Evolutionary conservation across 2,797 vertebrate genomes (phyloP), one percentile per base, ranked within the genome.

Genomic region (Sciurus carolinensis): DNA sequence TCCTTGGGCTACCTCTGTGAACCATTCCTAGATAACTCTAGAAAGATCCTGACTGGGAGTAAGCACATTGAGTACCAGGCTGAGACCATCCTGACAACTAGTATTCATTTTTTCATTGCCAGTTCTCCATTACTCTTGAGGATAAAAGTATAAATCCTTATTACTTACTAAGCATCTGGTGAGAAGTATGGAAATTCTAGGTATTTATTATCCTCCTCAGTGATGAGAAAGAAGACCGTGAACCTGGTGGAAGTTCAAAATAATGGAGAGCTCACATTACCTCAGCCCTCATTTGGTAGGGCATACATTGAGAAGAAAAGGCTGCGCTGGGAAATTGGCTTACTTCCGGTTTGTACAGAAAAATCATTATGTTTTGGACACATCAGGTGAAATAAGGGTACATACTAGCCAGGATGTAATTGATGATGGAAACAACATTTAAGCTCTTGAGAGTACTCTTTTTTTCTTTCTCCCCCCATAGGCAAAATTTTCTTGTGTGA

Each of bases 181-280:
- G 50, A 92, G 42, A 91, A 87, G 52, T 7, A 39, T 73, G 54
- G 69, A 54, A 36, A 64, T 1, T 39, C 4, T 24, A 77, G 47
- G 39, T 69, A 13, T 83, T 94, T 73, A 88, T 85, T 91, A 73
- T 86, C 62, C 24, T 87, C 39, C 81, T 90, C 77, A 39, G 3
- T 64, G 26, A 30, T 64, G 62, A 64, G 6, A 75, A 30, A 4
- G 28, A 79, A 72, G 47, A 62, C 75, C n/a, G 69, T 2, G 33
- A 90, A 82, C 36, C 17, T 82, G n/a, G 89, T 30, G 13, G 59
- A 96, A 93, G 28, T 67, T 72, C 72, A 84, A 94, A 36, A 33
- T 79, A 83, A 87, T 15, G 47, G 52, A 87, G 66, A 54, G 30
- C 67, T 76, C 39, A 84, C 3, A 20, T 90, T n/a, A 90, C 20